Base-by-base conservation (phyloP, 2,888 invertebrate genomes). In the Oithona nana region DNA sequence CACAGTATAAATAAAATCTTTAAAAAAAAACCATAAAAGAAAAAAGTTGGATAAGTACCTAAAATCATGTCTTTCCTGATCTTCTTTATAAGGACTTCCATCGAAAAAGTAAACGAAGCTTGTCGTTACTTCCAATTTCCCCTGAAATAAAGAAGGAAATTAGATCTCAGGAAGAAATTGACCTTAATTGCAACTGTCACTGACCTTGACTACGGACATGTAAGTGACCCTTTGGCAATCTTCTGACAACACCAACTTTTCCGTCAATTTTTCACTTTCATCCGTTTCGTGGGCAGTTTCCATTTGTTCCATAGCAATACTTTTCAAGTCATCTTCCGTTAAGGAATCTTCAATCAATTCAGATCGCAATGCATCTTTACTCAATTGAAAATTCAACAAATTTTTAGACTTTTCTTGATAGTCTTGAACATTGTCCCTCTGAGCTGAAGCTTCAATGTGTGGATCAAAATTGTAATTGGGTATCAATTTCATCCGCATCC, bases 171-270 rank as follows among this genome's bases (percentile, higher is more conserved):
- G 22, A 52, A 52, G 13, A 13, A 52, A 20, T 8, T 39, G 48
- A 11, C 20, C 49, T 54, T 2, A 22, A n/a, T 81, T 70, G n/a
- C n/a, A n/a, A n/a, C n/a, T n/a, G n/a, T n/a, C n/a, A n/a, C n/a
- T n/a, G n/a, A n/a, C n/a, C n/a, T 78, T 78, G 28, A 80, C 75
- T 64, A 77, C 77, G 56, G 77, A 78, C 75, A 78, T 78, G 54
- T 81, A 69, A 0, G 80, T 80, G 31, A 81, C 77, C 16, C 81
- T 72, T 66, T 81, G 79, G 69, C 81, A 81, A 55, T 80, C 79
- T 69, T 80, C 80, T 6, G 78, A 75, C 62, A 80, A 74, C 22
- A 80, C 73, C 61, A 79, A 71, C 68, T 80, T 80, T 69, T 80
- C 80, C 65, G 77, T 73, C 0, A 77, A 76, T 26, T 69, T 67